Base-by-base conservation (phyloP, 2,113 vertebrate species). In the Strigops habroptila region DNA sequence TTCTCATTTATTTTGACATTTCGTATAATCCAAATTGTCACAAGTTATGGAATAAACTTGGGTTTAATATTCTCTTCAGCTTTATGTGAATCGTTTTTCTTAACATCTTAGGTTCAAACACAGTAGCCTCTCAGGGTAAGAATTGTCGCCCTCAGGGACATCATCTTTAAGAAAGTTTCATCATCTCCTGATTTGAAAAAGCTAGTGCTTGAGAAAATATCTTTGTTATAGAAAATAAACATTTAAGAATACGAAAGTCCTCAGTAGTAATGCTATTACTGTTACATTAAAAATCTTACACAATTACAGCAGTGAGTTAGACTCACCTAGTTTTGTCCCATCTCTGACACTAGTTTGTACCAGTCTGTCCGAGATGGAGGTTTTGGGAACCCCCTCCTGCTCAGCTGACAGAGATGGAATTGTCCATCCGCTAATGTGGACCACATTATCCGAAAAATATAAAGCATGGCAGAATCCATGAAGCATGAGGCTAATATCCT, bases 71-170 rank as follows among this genome's bases (percentile, higher is more conserved):
- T 84, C 14, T 13, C 68, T 70, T 86, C 27, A 51, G 28, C 17
- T 52, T 75, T 68, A 55, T 6, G 4, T 44, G 37, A 23, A 60
- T 77, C 62, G 12, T 76, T 98, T 98, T 96, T 43, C 91, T 96
- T 76, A 98, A 39, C 18, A 95, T 46, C 28, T 94, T 55, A 14
- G 88, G 74, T 70, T 96, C 95, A 59, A 95, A 55, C 55, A 98
- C 65, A 78, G 91, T 23, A 33, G 91, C 87, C 77, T 59, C 97
- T 31, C 35, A 52, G 55, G 35, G 78, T 73, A 28, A 97, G 83
- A 85, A 91, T 92, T 80, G 93, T 46, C 7, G 77, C 73, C 22
- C 65, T 82, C 2, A 28, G 30, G 14, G 96, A 86, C 37, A 97
- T 7, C 7, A 92, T 44, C 64, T 88, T 96, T 35, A 90, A 91